phyloP scores from a whole-genome alignment of 2,797 vertebrate species.

The Pampus argenteus region DNA sequence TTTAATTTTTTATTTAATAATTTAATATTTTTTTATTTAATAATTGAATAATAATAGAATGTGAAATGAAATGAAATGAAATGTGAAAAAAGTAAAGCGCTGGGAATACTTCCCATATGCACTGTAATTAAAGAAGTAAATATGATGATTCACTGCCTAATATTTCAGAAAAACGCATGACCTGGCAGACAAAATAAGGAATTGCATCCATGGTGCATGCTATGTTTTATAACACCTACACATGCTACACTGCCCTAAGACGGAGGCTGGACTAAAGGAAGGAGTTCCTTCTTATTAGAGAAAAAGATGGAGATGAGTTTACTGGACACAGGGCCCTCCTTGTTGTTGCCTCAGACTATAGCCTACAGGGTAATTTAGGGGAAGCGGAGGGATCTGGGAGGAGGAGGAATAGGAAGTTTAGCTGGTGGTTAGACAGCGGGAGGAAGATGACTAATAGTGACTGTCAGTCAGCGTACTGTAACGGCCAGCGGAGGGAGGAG shows the following conservation, averaged over 20 bases:
- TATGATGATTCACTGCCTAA: conserved; percentile 48
- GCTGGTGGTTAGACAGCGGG: conserved; percentile 52
- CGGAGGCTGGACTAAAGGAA: conserved; percentile 48
- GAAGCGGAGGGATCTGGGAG: conserved; percentile 78
- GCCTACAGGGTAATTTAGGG: conserved; percentile 79
- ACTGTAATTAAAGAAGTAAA: conserved; percentile 55
- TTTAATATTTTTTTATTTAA: too few relatives aligned
- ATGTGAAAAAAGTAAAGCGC: too few relatives aligned
- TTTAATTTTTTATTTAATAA: too few relatives aligned
- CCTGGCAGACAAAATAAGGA: conserved; percentile 31
- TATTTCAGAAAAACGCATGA: conserved; percentile 25
- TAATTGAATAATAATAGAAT: too few relatives aligned
- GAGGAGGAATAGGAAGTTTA: conserved; percentile 70
- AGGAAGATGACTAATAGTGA: conserved; percentile 81
- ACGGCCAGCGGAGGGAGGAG: conserved; percentile 58
- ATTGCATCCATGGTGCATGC: too few relatives aligned
- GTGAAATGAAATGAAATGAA: too few relatives aligned
- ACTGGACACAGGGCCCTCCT: conserved; percentile 63
- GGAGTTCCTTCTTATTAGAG: conserved; percentile 35
- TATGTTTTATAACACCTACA: too few relatives aligned
- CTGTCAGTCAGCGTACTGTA: conserved; percentile 71
- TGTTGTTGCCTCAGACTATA: conserved; percentile 74
- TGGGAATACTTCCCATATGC: too few relatives aligned
- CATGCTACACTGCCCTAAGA: conserved; percentile 12
- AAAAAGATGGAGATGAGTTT: conserved; percentile 29